Evolutionary conservation across 2,888 invertebrate species (phyloP).

Genomic region (Scaptomyza caliginosa): DNA sequence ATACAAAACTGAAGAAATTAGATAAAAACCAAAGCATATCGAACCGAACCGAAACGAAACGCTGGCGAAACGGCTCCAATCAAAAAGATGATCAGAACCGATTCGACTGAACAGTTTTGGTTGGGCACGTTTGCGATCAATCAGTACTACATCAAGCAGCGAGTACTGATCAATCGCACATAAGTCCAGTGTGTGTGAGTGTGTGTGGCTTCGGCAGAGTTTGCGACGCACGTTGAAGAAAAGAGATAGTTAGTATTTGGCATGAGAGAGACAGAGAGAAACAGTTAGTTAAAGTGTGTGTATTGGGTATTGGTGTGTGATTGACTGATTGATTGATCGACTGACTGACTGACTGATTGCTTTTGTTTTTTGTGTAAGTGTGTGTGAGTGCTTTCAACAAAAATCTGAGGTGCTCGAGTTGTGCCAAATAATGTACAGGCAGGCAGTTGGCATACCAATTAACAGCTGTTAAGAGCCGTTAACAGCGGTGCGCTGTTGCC

Average conservation of each 20-base stretch:
- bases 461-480: constrained; percentile 28
- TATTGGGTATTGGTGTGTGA: constrained; percentile 3
- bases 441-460: constrained; percentile 17
- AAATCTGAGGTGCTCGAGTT: constrained; percentile 43
- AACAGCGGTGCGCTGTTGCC: constrained; percentile 25
- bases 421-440: constrained; percentile 39
- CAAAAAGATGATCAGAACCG: not conserved
- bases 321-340: constrained; percentile 25
- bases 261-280: constrained; percentile 54
- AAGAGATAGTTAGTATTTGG: constrained; percentile 50
- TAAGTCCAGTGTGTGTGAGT: constrained; percentile 29
- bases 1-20: constrained; percentile 41
- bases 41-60: constrained; percentile 41
- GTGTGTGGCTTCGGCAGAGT: constrained; percentile 39
- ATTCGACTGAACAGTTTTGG: constrained; percentile 15
- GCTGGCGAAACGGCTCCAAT: too few relatives aligned
- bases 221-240: constrained; percentile 51
- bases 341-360: too few relatives aligned
- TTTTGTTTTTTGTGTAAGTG: too few relatives aligned
- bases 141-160: constrained; percentile 27
- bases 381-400: constrained; percentile 41
- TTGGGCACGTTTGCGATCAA: constrained; percentile 33
- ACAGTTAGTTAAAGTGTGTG: constrained; percentile 40
- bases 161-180: constrained; percentile 45
- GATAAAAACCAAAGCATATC: constrained; percentile 58